A percentile compares a stretch with the other conserved stretches of the same genome.
phyloP scores from a whole-genome alignment of 2,888 invertebrate species.

The Xestia sexstrigata region DNA sequence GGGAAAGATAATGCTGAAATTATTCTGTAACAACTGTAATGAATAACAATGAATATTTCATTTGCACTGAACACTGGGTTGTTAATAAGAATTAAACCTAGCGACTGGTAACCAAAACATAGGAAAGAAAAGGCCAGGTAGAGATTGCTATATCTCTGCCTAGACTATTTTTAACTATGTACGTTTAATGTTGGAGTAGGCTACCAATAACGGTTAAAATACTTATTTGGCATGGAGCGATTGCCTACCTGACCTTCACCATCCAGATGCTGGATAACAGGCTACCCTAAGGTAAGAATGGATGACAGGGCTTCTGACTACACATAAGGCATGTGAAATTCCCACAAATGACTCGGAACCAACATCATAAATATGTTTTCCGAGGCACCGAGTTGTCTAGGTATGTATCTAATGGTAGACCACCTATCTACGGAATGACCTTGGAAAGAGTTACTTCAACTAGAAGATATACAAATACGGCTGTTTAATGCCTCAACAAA shows the following conservation, averaged over 20 bases:
- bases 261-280: background rate
- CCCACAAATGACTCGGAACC: background rate
- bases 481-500: background rate
- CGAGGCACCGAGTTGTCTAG: background rate
- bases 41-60: conserved; percentile 85
- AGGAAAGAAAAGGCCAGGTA: background rate
- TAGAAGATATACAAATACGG: background rate
- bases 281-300: background rate
- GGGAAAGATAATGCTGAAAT: conserved; percentile 83
- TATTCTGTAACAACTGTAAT: conserved; percentile 84
- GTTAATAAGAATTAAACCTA: conserved; percentile 77
- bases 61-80: conserved; percentile 78
- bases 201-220: background rate
- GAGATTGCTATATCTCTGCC: background rate
- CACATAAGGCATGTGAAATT: background rate
- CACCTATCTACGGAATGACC: background rate
- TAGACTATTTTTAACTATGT: background rate
- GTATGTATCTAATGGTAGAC: background rate
- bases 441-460: background rate
- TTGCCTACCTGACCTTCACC: background rate
- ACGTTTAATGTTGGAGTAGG: background rate
- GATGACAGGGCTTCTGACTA: background rate
- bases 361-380: background rate
- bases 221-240: background rate
- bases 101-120: background rate